Evolutionary conservation across 2,113 vertebrate genomes (phyloP), one percentile per base, ranked within the genome.

Genomic region (Oxyura jamaicensis): DNA sequence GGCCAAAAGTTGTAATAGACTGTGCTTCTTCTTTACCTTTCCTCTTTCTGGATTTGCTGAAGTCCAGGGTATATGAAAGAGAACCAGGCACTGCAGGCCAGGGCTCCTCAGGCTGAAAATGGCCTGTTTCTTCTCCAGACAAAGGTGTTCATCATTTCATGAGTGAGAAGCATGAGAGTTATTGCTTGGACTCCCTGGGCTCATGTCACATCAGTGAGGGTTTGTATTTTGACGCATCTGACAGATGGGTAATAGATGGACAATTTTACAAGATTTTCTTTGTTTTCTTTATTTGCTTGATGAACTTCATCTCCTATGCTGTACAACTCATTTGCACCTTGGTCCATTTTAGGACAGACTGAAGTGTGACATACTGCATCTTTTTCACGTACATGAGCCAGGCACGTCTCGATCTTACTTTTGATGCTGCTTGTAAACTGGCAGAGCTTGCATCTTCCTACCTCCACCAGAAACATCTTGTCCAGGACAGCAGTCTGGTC

Each of bases 391-490:
- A 90, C 82, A 21, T 94, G 73, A 73, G 93, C 60, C 62, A 98
- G 71, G 39, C 97, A 97, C 39, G 71, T 95, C 73, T 83, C 91
- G 59, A 98, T 90, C 88, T 89, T 89, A 42, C 60, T 90, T 93
- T 95, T 97, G 42, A 97, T 76, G 42, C 81, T 91, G 39, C 96
- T 97, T 65, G 97, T 97, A 84, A 98, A 98, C 59, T 96, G 95
- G 69, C 97, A 98, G 36, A 98, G 75, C 36, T 97, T 97, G 56
- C 88, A 98, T 36, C 96, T 92, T 50, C 91, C 95, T 0, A 97
- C 58, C 90, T 98, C 95, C 41, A 98, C 86, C 41, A 98, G 92
- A 86, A 98, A 98, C 48, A 89, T 90, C 88, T 98, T 98, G 65
- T 98, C 96, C 44, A 98, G 69, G 68, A 53, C 28, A 3, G 52